Evolutionary conservation across 2,797 vertebrate genomes (phyloP), one percentile per base, ranked within the genome.

Genomic region (Lindbergichthys nudifrons): DNA sequence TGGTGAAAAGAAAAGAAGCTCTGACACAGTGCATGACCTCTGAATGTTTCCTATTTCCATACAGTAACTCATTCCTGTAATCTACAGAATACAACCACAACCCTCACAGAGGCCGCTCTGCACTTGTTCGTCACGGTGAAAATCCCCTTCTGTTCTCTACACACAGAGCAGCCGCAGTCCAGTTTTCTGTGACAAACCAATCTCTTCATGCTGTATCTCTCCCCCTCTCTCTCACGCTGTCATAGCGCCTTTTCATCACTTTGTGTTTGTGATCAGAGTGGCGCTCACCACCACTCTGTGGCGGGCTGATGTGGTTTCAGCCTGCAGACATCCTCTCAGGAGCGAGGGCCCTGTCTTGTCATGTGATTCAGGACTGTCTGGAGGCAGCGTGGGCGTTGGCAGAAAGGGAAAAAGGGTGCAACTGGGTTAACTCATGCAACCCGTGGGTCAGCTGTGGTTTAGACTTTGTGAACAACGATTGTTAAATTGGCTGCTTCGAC

Each of bases 281-380:
- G 68, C 0, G 47, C 66, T 87, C 73, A 70, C 67, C 65, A 53
- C 73, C 76, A 56, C 83, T 82, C 69, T 83, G 74, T 18, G 80
- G 87, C 36, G 23, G 53, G 70, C 81, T 47, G 67, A 46, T 88
- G 87, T 60, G 88, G 90, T 86, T 88, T 89, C 57, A 84, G 75
- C 71, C 80, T 73, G 63, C 77, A 73, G 81, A 88, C 79, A 79
- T 77, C 67, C 78, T 79, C 63, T 53, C 57, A 12, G 57, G 64
- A 77, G 72, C 4, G 32, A 81, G 66, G 73, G 67, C 70, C 65
- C 11, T 57, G 61, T 77, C 80, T 65, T 73, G 54, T 87, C 82
- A 79, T 74, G 73, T 85, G 87, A 88, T 72, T 88, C 76, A 66
- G 80, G 73, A 74, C 56, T 51, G 73, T 79, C 74, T 87, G 67